Evolutionary conservation across 2,113 vertebrate species (phyloP).

Genomic region (Myiozetetes cayanensis): DNA sequence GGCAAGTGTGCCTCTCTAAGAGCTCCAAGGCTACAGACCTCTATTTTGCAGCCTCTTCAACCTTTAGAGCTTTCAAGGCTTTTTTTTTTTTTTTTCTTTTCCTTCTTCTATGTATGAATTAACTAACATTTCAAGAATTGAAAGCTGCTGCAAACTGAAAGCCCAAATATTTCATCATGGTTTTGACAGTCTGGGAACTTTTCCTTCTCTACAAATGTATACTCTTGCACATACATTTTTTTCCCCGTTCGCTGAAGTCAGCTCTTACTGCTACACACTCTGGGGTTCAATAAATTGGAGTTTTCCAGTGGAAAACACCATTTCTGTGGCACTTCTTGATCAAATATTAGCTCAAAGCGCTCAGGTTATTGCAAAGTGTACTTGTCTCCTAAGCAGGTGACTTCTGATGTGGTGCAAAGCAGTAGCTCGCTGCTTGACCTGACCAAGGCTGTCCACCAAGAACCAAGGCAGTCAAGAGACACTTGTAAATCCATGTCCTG

Average conservation of each 20-base stretch:
- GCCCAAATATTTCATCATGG: not conserved
- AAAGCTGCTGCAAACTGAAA: not conserved
- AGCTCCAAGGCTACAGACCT: not conserved
- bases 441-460: not conserved
- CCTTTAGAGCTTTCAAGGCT: not conserved
- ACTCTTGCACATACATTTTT: not conserved
- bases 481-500: not conserved
- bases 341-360: not conserved
- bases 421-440: not conserved
- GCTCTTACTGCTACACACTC: not conserved
- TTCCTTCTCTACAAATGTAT: not conserved
- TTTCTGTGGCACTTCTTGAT: not conserved
- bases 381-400: not conserved
- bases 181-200: not conserved
- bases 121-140: not conserved
- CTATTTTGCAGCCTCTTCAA: not conserved
- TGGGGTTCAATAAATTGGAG: not conserved
- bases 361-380: not conserved
- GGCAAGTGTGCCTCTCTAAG: not conserved
- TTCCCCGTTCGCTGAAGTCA: not conserved
- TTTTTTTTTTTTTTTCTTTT: not conserved
- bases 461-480: not conserved
- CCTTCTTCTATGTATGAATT: not conserved
- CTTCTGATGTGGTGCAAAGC: not conserved
- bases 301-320: not conserved